A percentile compares a stretch with the other conserved stretches of the same genome.
Evolutionary conservation across 2,113 vertebrate genomes (phyloP).

Genomic region (Toxostoma redivivum): DNA sequence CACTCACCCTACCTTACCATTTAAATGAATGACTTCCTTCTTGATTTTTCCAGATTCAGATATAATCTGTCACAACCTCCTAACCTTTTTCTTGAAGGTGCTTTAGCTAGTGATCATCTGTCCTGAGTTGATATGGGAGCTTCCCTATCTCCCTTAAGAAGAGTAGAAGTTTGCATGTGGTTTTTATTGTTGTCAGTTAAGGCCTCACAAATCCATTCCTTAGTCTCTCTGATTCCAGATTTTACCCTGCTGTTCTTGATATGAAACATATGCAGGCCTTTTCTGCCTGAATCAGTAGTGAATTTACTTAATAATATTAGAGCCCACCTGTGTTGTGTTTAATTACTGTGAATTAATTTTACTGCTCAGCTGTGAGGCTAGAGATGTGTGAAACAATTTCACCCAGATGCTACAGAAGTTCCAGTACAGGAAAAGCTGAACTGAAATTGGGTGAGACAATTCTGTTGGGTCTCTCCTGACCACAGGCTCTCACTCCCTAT

Average conservation of each 20-base stretch:
- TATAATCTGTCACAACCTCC: not conserved
- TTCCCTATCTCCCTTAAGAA: not conserved
- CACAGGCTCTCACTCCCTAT: not conserved
- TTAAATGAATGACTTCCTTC: not conserved
- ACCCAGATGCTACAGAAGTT: not conserved
- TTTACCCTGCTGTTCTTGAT: not conserved
- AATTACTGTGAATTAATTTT: not conserved
- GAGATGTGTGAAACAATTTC: not conserved
- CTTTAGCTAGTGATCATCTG: not conserved
- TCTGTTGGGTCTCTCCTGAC: not conserved
- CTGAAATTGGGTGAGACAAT: not conserved
- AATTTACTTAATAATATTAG: not conserved
- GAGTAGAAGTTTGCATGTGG: not conserved
- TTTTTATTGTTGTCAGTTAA: not conserved
- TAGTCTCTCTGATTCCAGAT: not conserved
- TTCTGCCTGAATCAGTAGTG: not conserved
- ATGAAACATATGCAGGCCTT: not conserved
- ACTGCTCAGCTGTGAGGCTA: not conserved
- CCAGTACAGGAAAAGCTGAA: rapidly evolving
- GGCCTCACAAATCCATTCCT: not conserved
- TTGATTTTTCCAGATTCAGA: not conserved
- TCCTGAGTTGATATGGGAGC: not conserved
- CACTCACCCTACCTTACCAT: not conserved
- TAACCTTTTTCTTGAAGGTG: not conserved
- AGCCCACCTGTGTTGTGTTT: not conserved